phyloP scores from a whole-genome alignment of 2,113 vertebrate genomes.

The Rousettus leschenaultii region DNA sequence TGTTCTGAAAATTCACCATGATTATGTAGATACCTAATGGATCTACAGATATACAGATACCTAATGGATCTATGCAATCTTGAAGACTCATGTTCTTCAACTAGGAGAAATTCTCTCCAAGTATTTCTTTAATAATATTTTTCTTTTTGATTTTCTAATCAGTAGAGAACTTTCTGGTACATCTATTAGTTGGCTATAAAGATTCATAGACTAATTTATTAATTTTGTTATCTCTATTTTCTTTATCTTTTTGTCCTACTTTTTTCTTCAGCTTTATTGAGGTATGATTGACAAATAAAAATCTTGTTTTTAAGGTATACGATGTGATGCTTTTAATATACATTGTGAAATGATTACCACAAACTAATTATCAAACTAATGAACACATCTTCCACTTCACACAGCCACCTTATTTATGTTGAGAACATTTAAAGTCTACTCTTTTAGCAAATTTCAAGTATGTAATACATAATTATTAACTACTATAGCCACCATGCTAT shows the following conservation, averaged over 20 bases:
- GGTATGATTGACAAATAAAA: neutral
- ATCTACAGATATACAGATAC: too few species aligned
- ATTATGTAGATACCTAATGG: neutral
- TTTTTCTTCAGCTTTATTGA: neutral
- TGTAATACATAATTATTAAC: neutral
- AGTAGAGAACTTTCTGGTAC: neutral
- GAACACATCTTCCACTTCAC: neutral
- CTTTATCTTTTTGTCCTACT: neutral
- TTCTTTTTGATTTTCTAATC: neutral
- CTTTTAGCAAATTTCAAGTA: neutral
- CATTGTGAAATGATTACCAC: neutral
- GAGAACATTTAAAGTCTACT: neutral
- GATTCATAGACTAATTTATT: neutral
- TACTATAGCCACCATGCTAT: neutral
- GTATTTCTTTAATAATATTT: neutral
- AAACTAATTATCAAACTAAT: neutral
- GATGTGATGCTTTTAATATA: neutral
- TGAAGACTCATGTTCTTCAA: neutral
- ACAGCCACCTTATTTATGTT: neutral
- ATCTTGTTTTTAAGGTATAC: neutral
- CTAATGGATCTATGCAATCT: neutral
- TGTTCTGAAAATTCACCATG: neutral
- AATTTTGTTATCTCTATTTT: neutral
- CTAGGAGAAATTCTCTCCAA: neutral
- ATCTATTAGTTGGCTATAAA: neutral